Conservation (phyloP, 2,888 invertebrate genomes). For the Pseudolycoriella hygida region DNA sequence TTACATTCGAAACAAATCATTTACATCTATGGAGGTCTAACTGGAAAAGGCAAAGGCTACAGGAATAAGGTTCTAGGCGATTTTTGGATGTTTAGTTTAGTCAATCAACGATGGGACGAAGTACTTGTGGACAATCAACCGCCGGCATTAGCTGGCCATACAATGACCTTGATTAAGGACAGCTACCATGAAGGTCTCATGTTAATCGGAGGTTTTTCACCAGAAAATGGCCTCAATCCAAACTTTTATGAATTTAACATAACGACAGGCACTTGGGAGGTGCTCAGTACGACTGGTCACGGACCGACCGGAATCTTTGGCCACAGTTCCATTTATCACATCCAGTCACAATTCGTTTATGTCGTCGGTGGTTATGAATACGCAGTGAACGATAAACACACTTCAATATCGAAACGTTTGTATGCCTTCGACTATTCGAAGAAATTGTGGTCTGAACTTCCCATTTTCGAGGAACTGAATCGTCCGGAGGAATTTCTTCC, state of each 20-base stretch:
- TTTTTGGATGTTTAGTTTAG: conserved; percentile 84
- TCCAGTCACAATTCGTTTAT: conserved; percentile 64
- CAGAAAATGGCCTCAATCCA: conserved; percentile 19
- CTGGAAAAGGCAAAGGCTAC: conserved; percentile 25
- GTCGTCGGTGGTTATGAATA: conserved; percentile 78
- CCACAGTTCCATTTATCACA: conserved; percentile 76
- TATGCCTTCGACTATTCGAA: conserved; percentile 55
- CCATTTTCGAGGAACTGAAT: conserved; percentile 48
- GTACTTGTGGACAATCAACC: conserved; percentile 31
- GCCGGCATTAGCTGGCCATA: conserved; percentile 76
- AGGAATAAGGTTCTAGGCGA: conserved; percentile 57
- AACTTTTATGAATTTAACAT: conserved; percentile 68
- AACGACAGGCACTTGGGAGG: conserved; percentile 54
- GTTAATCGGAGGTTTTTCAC: conserved; percentile 71
- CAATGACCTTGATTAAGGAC: conserved; percentile 59
- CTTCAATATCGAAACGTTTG: conserved; percentile 55
- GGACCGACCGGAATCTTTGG: conserved; percentile 63
- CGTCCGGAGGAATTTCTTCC: conserved; percentile 41
- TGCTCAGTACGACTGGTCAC: conserved; percentile 49
- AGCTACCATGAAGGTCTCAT: conserved; percentile 57
- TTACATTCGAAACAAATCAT: conserved; percentile 68
- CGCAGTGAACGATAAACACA: conserved; percentile 40
- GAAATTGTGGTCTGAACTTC: conserved; percentile 61
- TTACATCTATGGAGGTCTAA: conserved; percentile 77
- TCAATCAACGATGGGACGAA: conserved; percentile 65